Conservation (phyloP, 2,797 vertebrate genomes). For the Enteromius radiatus region DNA sequence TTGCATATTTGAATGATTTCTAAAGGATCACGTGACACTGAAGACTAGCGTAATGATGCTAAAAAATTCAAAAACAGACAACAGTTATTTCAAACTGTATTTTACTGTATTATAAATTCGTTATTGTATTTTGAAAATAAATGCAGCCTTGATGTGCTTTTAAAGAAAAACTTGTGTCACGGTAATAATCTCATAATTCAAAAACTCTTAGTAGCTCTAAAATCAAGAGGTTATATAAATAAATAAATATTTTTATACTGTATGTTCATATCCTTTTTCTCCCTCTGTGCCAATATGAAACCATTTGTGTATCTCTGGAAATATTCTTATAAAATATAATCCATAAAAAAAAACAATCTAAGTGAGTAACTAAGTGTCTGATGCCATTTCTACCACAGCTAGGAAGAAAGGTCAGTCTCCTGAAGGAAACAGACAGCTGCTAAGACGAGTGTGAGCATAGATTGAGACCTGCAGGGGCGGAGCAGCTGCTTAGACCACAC, state of each 20-base stretch:
- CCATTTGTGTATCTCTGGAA: background rate
- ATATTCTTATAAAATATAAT: background rate
- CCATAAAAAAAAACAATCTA: background rate
- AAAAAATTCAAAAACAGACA: background rate
- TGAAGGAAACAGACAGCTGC: slow-evolving; percentile 55
- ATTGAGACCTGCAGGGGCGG: slow-evolving; percentile 21
- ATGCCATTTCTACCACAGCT: slow-evolving; percentile 19
- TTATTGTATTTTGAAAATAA: background rate
- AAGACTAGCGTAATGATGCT: background rate
- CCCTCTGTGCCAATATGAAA: background rate
- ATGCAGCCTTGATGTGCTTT: background rate
- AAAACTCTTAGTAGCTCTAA: background rate
- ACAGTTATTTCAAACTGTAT: background rate
- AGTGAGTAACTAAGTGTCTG: background rate
- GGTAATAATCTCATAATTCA: background rate
- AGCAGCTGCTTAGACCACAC: slow-evolving; percentile 47
- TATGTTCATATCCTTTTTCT: background rate
- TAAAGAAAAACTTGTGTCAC: background rate
- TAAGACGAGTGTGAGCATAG: slow-evolving; percentile 29
- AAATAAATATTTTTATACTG: background rate
- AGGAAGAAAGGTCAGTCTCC: slow-evolving; percentile 1
- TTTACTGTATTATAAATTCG: background rate
- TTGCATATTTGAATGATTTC: background rate
- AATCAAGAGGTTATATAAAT: background rate
- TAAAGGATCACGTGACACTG: background rate